These are phyloP conservation scores for Uromys caudimaculatus DNA, from an alignment of 2,797 vertebrate species.

Conservation along the genomic window DNA sequence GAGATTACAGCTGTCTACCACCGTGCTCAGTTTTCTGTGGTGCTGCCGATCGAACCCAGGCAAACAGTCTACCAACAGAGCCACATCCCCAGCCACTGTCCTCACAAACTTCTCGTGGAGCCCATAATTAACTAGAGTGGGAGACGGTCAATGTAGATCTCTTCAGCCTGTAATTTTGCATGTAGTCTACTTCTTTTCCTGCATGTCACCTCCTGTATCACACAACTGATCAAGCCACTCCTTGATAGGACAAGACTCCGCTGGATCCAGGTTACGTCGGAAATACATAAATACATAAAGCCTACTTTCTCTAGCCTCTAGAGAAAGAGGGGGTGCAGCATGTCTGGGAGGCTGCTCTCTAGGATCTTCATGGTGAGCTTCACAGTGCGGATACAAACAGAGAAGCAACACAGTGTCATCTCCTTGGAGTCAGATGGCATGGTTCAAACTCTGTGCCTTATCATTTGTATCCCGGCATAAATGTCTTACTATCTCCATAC, in stretches of 20 bases:
- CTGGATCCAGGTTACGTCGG: background rate
- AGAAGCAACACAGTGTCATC: too few species aligned
- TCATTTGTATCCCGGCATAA: background rate
- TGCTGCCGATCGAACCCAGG: background rate
- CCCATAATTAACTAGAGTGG: background rate
- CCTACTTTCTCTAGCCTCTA: background rate
- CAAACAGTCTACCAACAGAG: background rate
- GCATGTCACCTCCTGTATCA: background rate
- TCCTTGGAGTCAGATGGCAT: background rate
- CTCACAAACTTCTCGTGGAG: background rate
- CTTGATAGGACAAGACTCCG: background rate
- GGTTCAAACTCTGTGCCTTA: background rate
- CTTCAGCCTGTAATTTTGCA: background rate
- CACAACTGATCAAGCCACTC: background rate
- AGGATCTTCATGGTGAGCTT: background rate
- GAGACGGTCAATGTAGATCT: background rate
- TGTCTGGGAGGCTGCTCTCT: background rate
- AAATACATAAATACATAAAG: background rate
- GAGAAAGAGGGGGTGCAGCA: background rate
- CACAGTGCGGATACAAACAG: background rate
- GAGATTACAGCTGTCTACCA: background rate
- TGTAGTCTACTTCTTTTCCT: background rate
- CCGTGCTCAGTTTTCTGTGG: too few species aligned
- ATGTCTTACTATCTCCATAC: background rate
- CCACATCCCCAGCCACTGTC: background rate